Evolutionary conservation across 2,113 vertebrate genomes (phyloP).

Genomic region (Saiga tatarica): DNA sequence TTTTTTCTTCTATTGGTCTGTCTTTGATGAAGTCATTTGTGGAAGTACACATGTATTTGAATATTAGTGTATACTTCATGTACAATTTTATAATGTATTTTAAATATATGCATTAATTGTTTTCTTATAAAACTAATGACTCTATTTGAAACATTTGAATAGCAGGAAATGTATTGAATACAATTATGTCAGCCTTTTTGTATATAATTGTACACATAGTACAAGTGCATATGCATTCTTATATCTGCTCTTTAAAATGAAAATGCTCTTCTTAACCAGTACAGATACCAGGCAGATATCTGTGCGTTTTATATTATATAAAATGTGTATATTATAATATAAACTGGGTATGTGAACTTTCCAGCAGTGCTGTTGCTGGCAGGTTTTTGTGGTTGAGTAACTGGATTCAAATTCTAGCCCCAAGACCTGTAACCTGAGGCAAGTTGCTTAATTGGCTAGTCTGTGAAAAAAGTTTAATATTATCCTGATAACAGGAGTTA

Average conservation of each 20-base stretch:
- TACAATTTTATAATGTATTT: neutral
- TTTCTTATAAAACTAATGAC: constrained; percentile 33
- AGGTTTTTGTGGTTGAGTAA: neutral
- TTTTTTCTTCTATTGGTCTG: neutral
- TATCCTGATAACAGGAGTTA: neutral
- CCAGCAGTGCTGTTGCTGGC: neutral
- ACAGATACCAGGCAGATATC: neutral
- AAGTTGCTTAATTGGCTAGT: neutral
- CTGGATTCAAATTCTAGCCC: neutral
- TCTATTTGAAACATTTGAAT: neutral
- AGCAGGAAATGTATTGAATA: neutral
- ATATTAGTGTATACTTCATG: neutral
- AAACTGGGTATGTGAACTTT: neutral
- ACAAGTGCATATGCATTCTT: neutral
- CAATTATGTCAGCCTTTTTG: neutral
- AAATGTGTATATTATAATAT: neutral
- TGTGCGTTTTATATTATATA: neutral
- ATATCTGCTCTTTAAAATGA: neutral
- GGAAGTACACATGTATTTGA: neutral
- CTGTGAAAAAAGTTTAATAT: neutral
- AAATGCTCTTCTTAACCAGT: neutral
- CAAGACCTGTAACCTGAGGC: neutral
- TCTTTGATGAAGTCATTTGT: neutral
- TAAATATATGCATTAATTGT: neutral
- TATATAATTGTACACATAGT: neutral